Evolutionary conservation across 1,140 invertebrate genomes (phyloP).

Genomic region (Brachionus manjavacas): DNA sequence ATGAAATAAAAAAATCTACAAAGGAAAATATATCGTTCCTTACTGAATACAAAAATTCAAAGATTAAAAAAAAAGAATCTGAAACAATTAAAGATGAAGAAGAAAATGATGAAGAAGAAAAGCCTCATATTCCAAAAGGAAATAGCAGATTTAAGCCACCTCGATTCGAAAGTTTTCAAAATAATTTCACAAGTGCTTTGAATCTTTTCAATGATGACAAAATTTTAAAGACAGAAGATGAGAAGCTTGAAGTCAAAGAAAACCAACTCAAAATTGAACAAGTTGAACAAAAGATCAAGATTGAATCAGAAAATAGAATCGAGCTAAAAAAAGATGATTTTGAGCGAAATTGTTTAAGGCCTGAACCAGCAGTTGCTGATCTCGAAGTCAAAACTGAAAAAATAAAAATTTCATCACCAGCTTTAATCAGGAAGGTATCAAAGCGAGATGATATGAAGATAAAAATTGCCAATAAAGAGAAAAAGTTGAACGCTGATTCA

Average conservation of each 20-base stretch:
- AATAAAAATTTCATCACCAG: constrained; percentile 19
- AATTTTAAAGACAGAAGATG: not conserved
- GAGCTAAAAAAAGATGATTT: not conserved
- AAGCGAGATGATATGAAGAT: not conserved
- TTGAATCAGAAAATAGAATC: not conserved
- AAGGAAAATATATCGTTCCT: constrained; percentile 14
- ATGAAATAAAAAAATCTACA: constrained; percentile 17
- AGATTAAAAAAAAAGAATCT: not conserved
- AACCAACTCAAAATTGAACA: not conserved
- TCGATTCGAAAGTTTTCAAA: not conserved
- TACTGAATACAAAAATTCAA: not conserved
- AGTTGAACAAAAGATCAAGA: not conserved
- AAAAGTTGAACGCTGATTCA: not conserved
- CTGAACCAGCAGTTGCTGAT: not conserved
- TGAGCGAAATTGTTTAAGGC: not conserved
- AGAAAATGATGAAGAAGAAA: not conserved
- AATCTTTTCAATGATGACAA: constrained; percentile 12
- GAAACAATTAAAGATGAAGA: not conserved
- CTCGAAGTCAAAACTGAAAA: not conserved
- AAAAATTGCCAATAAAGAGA: not conserved
- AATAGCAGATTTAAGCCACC: not conserved
- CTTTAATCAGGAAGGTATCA: not conserved
- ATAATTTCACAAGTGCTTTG: constrained; percentile 10
- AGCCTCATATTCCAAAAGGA: not conserved
- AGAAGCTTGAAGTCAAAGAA: not conserved